Base-by-base conservation (phyloP, 2,797 vertebrate genomes). In the Falco naumanni region DNA sequence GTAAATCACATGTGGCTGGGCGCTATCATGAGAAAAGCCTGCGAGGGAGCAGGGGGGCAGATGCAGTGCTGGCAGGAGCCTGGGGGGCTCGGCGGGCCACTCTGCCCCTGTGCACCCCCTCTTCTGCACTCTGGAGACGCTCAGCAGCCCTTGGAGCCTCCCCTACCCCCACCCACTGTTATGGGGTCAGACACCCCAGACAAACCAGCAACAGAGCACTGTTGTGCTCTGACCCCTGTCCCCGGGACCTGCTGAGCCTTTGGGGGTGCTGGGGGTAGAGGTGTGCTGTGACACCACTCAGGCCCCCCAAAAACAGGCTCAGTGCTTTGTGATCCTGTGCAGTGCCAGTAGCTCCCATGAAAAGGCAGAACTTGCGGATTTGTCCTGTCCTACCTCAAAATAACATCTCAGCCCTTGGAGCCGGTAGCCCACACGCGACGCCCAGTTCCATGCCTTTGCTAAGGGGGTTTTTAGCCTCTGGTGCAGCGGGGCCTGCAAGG, bases 141-240 rank as follows among this genome's bases (percentile, higher is more conserved):
- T 76, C 41, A 14, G 79, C 56, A 59, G 45, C 39, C 16, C 41
- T 48, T 12, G 15, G 68, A 60, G 26, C 34, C 31, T 39, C 25
- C 26, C 22, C 7, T 2, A 17, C 31, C 33, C 28, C 24, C 19
- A 65, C 41, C 41, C 41, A 56, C 31, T 1, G 7, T 25, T 28
- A 19, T 1, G 4, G 45, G 17, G 34, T 41, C 16, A 41, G 60
- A 60, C 11, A 15, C 50, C 28, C 47, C 20, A 3, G 39, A 43
- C 15, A 45, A 80, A 82, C 10, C 43, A n/a, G n/a, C 16, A 18
- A 11, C 3, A 1, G 60, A 13, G 22, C 4, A 0, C 19, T 0
- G 0, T 70, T 26, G 28, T 43, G 70, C 51, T 45, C 56, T 37
- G 54, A 50, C 1, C 2, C 43, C 34, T 1, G 0, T 45, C 51